Evolutionary conservation across 37 sponge, comb jelly and placozoan genomes (phyloP), one percentile per base, ranked within the genome.

Genomic region (Hormiphora californensis): DNA sequence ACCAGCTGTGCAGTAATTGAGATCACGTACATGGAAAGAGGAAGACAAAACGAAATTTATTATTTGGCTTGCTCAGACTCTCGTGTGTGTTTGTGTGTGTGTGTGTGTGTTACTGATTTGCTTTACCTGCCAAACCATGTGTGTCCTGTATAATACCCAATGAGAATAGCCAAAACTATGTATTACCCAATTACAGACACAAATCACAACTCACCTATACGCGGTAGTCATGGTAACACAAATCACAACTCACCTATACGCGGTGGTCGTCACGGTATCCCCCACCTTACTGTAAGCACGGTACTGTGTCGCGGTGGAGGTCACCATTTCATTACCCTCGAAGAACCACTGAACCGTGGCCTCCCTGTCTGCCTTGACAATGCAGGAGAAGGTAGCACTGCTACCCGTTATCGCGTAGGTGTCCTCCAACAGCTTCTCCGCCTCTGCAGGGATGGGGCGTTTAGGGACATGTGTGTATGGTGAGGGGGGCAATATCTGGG

Each of bases 401-500:
- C 36, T 73, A 4, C 81, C 81, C 1, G 81, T 73, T 1, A 73
- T 73, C 2, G 44, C 81, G 46, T 73, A 73, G 19, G 81, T 73
- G 36, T 41, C 3, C 25, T 73, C 81, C 4, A 46, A 46, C 22
- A 65, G 7, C 28, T 65, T 65, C 37, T 33, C 35, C 9, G 37
- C 34, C 1, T 65, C 67, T 65, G 67, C 31, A 65, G n/a, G n/a
- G n/a, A 65, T 65, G n/a, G 61, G 7, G 15, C 5, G 61, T 57
- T 57, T 57, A 57, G n/a, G 9, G 53, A 15, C 15, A 49, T 17
- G 15, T 15, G 53, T 49, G 9, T 49, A 49, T n/a, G n/a, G n/a
- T n/a, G n/a, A n/a, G n/a, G n/a, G n/a, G n/a, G n/a, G n/a, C n/a
- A n/a, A n/a, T n/a, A n/a, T n/a, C n/a, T 65, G n/a, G 61, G 7